phyloP scores from a whole-genome alignment of 2,888 invertebrate genomes.

The Sepiola atlantica region DNA sequence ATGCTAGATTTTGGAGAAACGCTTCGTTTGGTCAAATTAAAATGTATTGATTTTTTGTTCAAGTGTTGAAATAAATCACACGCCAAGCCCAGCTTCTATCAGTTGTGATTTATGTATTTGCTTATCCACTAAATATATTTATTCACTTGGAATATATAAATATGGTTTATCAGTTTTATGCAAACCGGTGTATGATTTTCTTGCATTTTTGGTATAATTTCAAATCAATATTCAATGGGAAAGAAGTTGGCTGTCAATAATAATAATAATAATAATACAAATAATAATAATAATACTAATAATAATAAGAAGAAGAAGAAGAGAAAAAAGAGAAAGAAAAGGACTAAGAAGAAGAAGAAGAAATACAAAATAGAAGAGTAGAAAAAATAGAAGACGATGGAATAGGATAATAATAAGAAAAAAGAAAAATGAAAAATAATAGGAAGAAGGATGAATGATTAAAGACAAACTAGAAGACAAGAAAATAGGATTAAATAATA shows the following conservation, averaged over 20 bases:
- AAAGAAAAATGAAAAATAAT: too few species aligned
- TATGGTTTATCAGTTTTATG: neutral
- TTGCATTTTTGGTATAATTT: neutral
- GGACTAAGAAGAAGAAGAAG: too few species aligned
- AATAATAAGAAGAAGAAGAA: neutral
- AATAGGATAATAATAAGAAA: too few species aligned
- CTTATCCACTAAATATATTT: slow-evolving; percentile 8
- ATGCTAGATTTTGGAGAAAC: neutral
- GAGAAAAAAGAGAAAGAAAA: neutral
- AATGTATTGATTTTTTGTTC: neutral
- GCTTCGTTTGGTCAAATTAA: neutral
- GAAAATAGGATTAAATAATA: too few species aligned
- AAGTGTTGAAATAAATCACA: slow-evolving; percentile 32
- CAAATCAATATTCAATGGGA: neutral
- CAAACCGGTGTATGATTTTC: neutral
- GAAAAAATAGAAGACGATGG: too few species aligned
- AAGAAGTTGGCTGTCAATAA: neutral
- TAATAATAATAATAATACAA: too few species aligned
- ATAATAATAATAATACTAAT: too few species aligned
- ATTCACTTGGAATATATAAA: neutral
- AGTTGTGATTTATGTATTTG: neutral
- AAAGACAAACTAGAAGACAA: too few species aligned
- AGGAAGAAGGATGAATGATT: too few species aligned
- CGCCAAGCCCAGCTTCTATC: neutral
- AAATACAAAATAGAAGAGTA: too few species aligned